Evolutionary conservation across 2,888 invertebrate genomes (phyloP), one percentile per base, ranked within the genome.

Genomic region (Eupelmus urozonus): DNA sequence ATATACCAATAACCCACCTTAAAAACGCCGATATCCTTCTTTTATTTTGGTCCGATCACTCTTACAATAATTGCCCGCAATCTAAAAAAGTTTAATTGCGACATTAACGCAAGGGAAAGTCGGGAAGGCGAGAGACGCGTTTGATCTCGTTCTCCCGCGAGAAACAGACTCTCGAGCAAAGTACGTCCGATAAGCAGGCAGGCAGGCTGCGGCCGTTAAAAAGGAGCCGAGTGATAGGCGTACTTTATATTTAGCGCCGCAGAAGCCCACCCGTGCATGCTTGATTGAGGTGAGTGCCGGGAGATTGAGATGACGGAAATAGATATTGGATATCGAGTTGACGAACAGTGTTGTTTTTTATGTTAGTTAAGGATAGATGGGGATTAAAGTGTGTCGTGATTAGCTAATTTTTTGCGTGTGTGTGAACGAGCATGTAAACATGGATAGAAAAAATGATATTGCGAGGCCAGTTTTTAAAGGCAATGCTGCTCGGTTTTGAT

Each of bases 161-260:
- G 60, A 20, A 18, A 20, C 16, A 55, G 25, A 65, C n/a, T n/a
- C 0, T 23, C 25, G 16, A 23, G 49, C 72, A 53, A 65, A 29
- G 57, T 57, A 13, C 20, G 16, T 29, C 11, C 42, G 57, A 73
- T 65, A 74, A 80, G 65, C 16, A 4, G 20, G 53, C 20, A 20
- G 53, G 55, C n/a, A n/a, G n/a, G n/a, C n/a, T n/a, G n/a, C n/a
- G 65, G 55, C 76, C 9, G 1, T 67, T 53, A 55, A 65, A 63
- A 34, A 16, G 27, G 29, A 16, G 34, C 53, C 53, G 72, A 66
- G 45, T 63, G 65, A 65, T 65, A 73, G 65, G 34, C 59, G 60
- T 67, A 67, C 60, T 60, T 67, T 75, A 49, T 59, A 60, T 60
- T 73, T 73, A 73, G 67, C 75, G 57, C 59, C 57, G 25, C 59